A percentile compares a stretch with the other conserved stretches of the same genome.
Conservation (phyloP, 35 echinoderm and acorn worm genomes). For the Diadema setosum region DNA sequence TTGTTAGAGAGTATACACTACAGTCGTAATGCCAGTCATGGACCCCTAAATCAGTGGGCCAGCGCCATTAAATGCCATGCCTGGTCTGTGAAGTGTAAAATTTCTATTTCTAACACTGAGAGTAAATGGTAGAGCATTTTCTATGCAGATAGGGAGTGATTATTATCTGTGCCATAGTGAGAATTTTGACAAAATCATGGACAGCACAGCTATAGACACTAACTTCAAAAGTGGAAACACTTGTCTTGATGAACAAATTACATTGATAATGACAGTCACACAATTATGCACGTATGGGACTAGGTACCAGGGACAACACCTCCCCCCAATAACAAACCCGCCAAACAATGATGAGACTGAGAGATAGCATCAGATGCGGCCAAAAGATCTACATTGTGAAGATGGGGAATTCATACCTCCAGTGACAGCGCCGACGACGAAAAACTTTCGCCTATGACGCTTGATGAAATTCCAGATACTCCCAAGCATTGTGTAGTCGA, state of each 20-base stretch:
- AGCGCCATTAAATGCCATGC: too few relatives aligned
- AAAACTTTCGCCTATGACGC: slow-evolving; percentile 71
- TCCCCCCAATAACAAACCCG: background rate
- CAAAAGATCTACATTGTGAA: too few relatives aligned
- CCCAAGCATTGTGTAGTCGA: slow-evolving; percentile 60
- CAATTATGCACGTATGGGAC: background rate
- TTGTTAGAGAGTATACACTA: too few relatives aligned
- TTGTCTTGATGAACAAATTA: too few relatives aligned
- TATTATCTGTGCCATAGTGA: background rate
- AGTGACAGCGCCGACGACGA: slow-evolving; percentile 53
- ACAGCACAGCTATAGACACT: background rate
- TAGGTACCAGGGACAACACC: background rate
- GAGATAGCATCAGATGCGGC: too few relatives aligned
- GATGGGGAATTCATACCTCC: slow-evolving; percentile 48
- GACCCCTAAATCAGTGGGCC: too few relatives aligned
- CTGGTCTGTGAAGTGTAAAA: too few relatives aligned
- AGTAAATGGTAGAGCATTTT: background rate
- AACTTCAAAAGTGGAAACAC: background rate
- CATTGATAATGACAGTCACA: background rate
- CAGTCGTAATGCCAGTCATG: too few relatives aligned
- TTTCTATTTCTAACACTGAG: background rate
- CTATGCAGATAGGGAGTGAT: background rate
- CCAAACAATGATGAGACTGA: too few relatives aligned
- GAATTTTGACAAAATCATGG: background rate
- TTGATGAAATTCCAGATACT: slow-evolving; percentile 57